phyloP scores from a whole-genome alignment of 92 coral and sea anemone genomes.

The Plumapathes pennacea region DNA sequence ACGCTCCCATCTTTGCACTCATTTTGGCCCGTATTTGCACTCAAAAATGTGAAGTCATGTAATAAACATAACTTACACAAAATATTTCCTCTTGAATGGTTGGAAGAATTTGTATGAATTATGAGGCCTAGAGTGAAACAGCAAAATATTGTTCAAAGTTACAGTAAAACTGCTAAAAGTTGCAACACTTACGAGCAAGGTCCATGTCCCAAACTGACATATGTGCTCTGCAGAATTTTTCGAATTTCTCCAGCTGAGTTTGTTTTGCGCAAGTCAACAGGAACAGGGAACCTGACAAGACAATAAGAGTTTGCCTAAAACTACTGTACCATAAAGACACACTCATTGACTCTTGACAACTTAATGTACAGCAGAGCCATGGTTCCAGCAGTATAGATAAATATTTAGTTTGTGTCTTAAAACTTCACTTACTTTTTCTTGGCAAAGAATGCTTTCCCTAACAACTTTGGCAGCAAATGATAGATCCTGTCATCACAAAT shows the following conservation, averaged over 20 bases:
- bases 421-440: constrained; percentile 75
- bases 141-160: too few relatives aligned
- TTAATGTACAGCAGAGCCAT: not conserved
- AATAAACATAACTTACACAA: too few relatives aligned
- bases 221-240: constrained; percentile 76
- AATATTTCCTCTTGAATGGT: too few relatives aligned
- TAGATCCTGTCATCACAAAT: constrained; percentile 87
- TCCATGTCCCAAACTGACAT: constrained; percentile 80
- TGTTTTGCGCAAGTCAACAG: constrained; percentile 71
- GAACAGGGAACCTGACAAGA: constrained; percentile 81
- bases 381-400: not conserved
- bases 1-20: too few relatives aligned
- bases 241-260: constrained; percentile 70
- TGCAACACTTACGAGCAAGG: constrained; percentile 97
- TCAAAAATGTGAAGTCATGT: too few relatives aligned
- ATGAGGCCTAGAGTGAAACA: too few relatives aligned
- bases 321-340: not conserved
- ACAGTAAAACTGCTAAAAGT: too few relatives aligned
- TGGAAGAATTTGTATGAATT: too few relatives aligned
- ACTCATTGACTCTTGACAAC: not conserved
- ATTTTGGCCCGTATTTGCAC: too few relatives aligned
- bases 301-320: not conserved
- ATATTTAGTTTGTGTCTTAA: not conserved
- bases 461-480: constrained; percentile 77
- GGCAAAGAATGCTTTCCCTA: constrained; percentile 87